A percentile compares a stretch with the other conserved stretches of the same genome.
These are phyloP conservation scores for Meandrusa payeni DNA, from an alignment of 2,888 invertebrate species.

Conservation along the genomic window DNA sequence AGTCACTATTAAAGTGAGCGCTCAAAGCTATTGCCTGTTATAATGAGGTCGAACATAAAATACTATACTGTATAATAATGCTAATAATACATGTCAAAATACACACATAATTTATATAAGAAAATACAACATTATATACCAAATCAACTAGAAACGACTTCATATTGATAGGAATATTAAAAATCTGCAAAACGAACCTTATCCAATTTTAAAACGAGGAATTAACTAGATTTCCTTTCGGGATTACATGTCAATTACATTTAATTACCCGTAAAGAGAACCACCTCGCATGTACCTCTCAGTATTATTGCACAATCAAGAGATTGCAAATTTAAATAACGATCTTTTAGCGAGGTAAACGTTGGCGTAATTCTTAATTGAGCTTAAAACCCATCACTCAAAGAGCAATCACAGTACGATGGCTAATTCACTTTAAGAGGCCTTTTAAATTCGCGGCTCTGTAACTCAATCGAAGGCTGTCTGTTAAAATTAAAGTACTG, in stretches of 20 bases:
- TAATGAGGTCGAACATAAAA: no score
- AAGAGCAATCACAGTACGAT: slow-evolving; percentile 20
- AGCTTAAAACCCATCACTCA: slow-evolving; percentile 15
- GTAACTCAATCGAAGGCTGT: slow-evolving; percentile 47
- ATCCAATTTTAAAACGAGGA: slow-evolving; percentile 7
- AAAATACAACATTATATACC: no score
- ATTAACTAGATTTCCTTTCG: slow-evolving; percentile 5
- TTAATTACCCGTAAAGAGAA: slow-evolving; percentile 6
- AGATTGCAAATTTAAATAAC: slow-evolving; percentile 3
- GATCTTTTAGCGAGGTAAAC: not conserved
- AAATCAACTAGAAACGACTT: no score
- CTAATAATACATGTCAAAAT: no score
- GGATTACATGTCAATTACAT: slow-evolving; percentile 7
- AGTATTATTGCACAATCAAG: not conserved
- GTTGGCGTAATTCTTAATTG: slow-evolving; percentile 18
- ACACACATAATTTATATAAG: no score
- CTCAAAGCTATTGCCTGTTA: no score
- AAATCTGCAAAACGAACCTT: not conserved
- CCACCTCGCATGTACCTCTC: not conserved
- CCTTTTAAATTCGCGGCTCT: slow-evolving; percentile 48
- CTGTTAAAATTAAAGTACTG: not conserved
- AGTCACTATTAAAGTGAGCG: no score
- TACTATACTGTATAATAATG: no score
- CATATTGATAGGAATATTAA: no score
- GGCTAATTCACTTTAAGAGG: slow-evolving; percentile 33